A percentile compares a stretch with the other conserved stretches of the same genome.
Evolutionary conservation across 1,140 invertebrate species (phyloP).

Genomic region (Eumaeus atala): DNA sequence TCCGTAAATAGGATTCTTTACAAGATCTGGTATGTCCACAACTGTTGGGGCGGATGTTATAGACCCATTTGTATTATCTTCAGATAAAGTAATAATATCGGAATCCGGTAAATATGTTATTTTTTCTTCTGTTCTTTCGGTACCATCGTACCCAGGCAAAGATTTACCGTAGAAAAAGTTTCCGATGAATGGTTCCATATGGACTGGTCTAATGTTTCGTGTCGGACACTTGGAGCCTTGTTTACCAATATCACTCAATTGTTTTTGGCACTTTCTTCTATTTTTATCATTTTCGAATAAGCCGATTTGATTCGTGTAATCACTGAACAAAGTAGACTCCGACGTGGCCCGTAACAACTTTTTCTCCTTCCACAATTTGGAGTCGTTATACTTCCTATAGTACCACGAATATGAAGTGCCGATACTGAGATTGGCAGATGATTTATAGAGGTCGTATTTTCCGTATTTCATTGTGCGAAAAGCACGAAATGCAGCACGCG

Average conservation of each 20-base stretch:
- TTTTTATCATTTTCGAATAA: slow-evolving; percentile 61
- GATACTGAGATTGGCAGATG: slow-evolving; percentile 65
- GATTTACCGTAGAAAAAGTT: slow-evolving; percentile 67
- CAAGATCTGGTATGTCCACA: slow-evolving; percentile 48
- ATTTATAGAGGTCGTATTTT: slow-evolving; percentile 75
- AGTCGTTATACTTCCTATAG: slow-evolving; percentile 62
- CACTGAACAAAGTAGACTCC: slow-evolving; percentile 72
- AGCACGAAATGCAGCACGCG: slow-evolving; percentile 41
- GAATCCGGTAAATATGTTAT: slow-evolving; percentile 61
- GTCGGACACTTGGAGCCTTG: slow-evolving; percentile 48
- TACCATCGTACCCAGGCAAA: slow-evolving; percentile 50
- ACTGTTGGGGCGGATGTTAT: slow-evolving; percentile 48
- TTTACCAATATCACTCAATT: slow-evolving; percentile 51
- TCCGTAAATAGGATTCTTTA: slow-evolving; percentile 61
- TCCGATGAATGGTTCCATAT: slow-evolving; percentile 57
- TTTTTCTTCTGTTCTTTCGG: slow-evolving; percentile 56
- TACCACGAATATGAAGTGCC: slow-evolving; percentile 71
- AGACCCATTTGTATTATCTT: slow-evolving; percentile 46
- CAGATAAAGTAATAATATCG: slow-evolving; percentile 52
- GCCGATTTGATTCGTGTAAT: slow-evolving; percentile 68
- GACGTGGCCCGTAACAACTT: slow-evolving; percentile 50
- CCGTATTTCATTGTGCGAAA: slow-evolving; percentile 74
- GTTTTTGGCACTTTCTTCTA: slow-evolving; percentile 53
- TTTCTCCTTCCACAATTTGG: slow-evolving; percentile 46
- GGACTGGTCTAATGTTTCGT: slow-evolving; percentile 52